A percentile compares a stretch with the other conserved stretches of the same genome.
Conservation (phyloP, 2,113 vertebrate species). For the Xiphophorus hellerii region DNA sequence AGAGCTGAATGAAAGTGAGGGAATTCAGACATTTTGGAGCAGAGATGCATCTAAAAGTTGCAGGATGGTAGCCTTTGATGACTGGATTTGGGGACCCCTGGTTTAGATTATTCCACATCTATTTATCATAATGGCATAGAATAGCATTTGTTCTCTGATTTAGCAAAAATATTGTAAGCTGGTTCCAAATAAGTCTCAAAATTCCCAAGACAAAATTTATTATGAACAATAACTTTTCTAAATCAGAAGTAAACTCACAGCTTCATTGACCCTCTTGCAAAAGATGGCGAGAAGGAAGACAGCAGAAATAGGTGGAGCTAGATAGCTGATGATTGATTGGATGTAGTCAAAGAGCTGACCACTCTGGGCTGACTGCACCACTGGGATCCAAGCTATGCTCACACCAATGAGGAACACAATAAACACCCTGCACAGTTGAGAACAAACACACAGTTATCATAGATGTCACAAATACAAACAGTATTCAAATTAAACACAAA, state of each 20-base stretch:
- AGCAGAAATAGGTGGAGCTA: constrained; percentile 91
- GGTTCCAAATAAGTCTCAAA: too few relatives aligned
- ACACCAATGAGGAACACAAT: constrained; percentile 88
- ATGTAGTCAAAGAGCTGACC: constrained; percentile 98
- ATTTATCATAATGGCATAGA: too few relatives aligned
- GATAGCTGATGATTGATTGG: constrained; percentile 91
- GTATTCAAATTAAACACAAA: background rate
- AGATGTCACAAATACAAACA: background rate
- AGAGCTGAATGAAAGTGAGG: too few relatives aligned
- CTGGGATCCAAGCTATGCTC: constrained; percentile 97
- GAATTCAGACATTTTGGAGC: too few relatives aligned
- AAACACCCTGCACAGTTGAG: constrained; percentile 82
- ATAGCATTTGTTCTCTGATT: too few relatives aligned
- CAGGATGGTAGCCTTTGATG: too few relatives aligned
- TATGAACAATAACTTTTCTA: background rate
- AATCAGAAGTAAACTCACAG: constrained; percentile 72
- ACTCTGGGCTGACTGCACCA: constrained; percentile 90
- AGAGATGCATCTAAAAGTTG: too few relatives aligned
- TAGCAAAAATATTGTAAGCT: too few relatives aligned
- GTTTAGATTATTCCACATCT: too few relatives aligned
- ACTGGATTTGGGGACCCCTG: too few relatives aligned
- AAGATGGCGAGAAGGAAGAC: constrained; percentile 92
- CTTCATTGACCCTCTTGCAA: constrained; percentile 91
- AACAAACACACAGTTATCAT: constrained; percentile 5
- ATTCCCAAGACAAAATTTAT: too few relatives aligned